phyloP scores from a whole-genome alignment of 1,140 invertebrate species.

The Pararge aegeria region DNA sequence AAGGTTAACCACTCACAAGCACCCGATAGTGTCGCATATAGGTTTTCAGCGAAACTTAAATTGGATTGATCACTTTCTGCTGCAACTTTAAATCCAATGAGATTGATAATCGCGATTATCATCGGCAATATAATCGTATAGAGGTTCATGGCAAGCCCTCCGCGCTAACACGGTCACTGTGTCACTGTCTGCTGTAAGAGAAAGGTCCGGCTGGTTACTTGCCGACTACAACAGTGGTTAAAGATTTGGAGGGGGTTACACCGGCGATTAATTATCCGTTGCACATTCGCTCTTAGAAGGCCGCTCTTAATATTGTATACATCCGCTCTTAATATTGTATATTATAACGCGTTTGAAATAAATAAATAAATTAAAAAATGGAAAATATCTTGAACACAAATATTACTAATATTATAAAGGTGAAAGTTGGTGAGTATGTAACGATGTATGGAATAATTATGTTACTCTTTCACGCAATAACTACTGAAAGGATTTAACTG shows the following conservation, averaged over 20 bases:
- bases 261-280: conserved; percentile 14
- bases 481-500: no score
- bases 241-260: conserved; percentile 50
- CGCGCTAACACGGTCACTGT: conserved; percentile 66
- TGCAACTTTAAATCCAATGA: conserved; percentile 26
- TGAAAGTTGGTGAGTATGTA: no score
- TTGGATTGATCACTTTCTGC: conserved; percentile 35
- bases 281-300: conserved; percentile 45
- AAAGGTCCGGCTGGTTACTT: conserved; percentile 54
- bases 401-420: no score
- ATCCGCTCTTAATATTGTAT: not conserved
- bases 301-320: conserved; percentile 21
- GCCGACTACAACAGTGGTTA: conserved; percentile 34
- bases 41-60: conserved; percentile 62
- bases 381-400: no score
- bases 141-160: conserved; percentile 63
- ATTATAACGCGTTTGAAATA: no score
- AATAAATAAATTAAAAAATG: no score
- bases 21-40: conserved; percentile 65
- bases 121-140: conserved; percentile 38
- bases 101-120: conserved; percentile 38
- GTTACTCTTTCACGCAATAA: no score
- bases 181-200: conserved; percentile 67
- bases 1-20: conserved; percentile 64
- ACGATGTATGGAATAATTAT: no score